Percentiles rank a stretch among this genome's conserved stretches.
These are phyloP conservation scores for Neodon shergylaensis DNA, from an alignment of 2,113 vertebrate species.

Conservation along the genomic window DNA sequence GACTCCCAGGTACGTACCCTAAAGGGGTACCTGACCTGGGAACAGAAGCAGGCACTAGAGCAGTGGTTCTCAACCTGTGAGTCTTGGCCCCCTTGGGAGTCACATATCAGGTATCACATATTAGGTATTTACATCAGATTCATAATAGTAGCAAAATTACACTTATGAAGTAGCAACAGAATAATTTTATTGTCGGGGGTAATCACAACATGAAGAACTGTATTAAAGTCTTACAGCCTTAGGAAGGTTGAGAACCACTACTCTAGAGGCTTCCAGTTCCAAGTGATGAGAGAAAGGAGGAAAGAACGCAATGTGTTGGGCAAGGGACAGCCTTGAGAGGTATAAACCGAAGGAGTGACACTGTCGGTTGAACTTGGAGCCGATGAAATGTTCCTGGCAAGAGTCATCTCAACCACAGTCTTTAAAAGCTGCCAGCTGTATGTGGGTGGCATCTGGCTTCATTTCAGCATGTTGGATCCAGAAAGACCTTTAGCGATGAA, in stretches of 20 bases:
- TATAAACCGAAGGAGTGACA: neutral
- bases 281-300: neutral
- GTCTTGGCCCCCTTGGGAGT: neutral
- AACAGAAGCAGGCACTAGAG: neutral
- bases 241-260: neutral
- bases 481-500: neutral
- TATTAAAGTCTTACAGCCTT: no score
- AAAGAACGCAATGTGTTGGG: accelerated
- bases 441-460: neutral
- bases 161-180: neutral
- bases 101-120: neutral
- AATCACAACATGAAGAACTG: neutral
- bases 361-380: neutral
- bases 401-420: neutral
- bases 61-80: neutral
- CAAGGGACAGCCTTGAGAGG: accelerated
- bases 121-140: neutral
- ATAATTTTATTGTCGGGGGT: neutral
- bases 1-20: no score
- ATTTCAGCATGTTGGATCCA: neutral
- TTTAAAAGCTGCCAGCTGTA: neutral
- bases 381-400: constrained; percentile 64
- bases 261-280: neutral
- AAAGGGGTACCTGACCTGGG: neutral
- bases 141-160: neutral